These are phyloP conservation scores for Brachyalestes nurse DNA, from an alignment of 2,797 vertebrate species.

Conservation along the genomic window DNA sequence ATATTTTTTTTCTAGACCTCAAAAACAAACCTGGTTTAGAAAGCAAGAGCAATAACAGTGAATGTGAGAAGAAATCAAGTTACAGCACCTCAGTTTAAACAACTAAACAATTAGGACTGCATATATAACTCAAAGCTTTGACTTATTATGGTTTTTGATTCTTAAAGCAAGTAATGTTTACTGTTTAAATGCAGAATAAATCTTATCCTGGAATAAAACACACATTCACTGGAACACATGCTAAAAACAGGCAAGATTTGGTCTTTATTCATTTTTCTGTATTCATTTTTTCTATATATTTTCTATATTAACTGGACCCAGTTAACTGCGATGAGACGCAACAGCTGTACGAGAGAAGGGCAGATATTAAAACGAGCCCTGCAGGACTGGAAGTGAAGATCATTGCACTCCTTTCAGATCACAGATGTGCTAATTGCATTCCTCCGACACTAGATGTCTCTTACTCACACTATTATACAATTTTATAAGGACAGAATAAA, in stretches of 20 bases:
- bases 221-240: no score
- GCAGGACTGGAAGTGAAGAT: not conserved
- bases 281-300: not conserved
- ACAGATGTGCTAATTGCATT: no score
- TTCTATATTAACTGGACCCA: no score
- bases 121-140: not conserved
- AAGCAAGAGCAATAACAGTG: not conserved
- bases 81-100: not conserved
- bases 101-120: not conserved
- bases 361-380: not conserved
- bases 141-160: no score
- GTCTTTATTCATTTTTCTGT: no score
- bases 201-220: not conserved
- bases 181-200: not conserved
- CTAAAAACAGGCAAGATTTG: no score
- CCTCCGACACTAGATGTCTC: no score
- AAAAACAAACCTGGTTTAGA: not conserved
- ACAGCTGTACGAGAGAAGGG: not conserved
- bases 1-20: not conserved
- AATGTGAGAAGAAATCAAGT: not conserved
- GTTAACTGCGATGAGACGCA: not conserved
- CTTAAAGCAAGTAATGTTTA: not conserved
- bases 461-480: no score
- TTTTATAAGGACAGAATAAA: no score
- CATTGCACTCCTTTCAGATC: not conserved